Evolutionary conservation across 2,888 invertebrate species (phyloP), one percentile per base, ranked within the genome.

Genomic region (Cantharis flavilabris): DNA sequence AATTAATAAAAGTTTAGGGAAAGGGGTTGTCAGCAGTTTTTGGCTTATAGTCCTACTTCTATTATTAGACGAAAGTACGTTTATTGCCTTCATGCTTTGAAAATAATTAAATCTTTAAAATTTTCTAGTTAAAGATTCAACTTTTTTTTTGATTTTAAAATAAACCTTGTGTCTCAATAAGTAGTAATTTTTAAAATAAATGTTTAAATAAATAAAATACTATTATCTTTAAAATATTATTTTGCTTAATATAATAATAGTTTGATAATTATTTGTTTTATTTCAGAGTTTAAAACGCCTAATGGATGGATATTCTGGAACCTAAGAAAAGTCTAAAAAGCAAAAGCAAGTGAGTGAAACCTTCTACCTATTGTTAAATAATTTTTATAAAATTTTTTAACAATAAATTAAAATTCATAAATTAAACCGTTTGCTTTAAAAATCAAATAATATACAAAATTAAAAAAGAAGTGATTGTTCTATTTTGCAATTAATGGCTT

Each of bases 241-340:
- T 33, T 33, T 1, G 13, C 11, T 13, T 33, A 33, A 33, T 13
- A 26, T 26, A 7, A 9, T 26, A 26, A 26, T 9, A 26, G 26
- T 26, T 26, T 26, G 7, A 26, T 26, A 26, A 1, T 9, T n/a
- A 2, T 62, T 18, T 75, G 71, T 82, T 82, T 82, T 71, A 70
- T 87, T 88, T 72, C 86, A 88, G 88, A 85, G 82, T 73, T 78
- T 82, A 76, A 70, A 84, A 86, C 84, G 84, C 82, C 86, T 84
- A 86, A 88, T 88, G 88, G 88, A 88, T 88, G 88, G 88, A 88
- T 87, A 87, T 88, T 83, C 85, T 86, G 86, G 88, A 87, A 84
- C 87, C 87, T 86, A 88, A 86, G 80, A 86, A 85, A 80, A 85
- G 83, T 62, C 14, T 73, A n/a, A 79, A 79, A 62, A 84, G 75